These are phyloP conservation scores for Sicus ferrugineus DNA, from an alignment of 2,888 invertebrate genomes.

Conservation along the genomic window DNA sequence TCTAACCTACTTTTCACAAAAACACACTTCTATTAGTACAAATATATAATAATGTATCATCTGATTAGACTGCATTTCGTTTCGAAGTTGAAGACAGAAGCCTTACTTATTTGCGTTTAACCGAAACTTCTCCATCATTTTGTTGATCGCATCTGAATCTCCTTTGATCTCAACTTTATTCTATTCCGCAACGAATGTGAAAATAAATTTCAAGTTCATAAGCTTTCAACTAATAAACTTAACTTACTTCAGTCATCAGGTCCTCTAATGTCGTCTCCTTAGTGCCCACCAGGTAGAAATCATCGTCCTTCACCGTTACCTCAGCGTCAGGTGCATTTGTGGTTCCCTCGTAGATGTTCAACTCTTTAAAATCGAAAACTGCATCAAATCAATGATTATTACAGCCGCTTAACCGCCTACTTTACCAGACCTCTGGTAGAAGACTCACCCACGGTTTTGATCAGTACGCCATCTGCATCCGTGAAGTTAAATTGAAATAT, in stretches of 20 bases:
- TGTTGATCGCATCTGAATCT: constrained; percentile 55
- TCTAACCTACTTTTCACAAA: no score
- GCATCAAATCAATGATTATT: constrained; percentile 45
- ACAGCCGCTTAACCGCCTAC: neutral
- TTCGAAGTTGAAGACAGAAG: neutral
- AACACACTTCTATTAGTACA: no score
- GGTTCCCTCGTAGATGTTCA: constrained; percentile 60
- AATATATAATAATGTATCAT: neutral
- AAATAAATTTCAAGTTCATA: neutral
- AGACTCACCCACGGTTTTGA: constrained; percentile 57
- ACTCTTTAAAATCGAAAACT: constrained; percentile 63
- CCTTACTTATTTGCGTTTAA: constrained; percentile 41
- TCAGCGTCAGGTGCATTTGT: constrained; percentile 51
- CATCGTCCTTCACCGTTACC: constrained; percentile 58
- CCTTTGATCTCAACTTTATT: constrained; percentile 56
- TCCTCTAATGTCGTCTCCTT: constrained; percentile 56
- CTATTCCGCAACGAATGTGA: constrained; percentile 39
- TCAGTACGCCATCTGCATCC: constrained; percentile 56
- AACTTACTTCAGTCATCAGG: constrained; percentile 50
- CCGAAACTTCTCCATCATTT: constrained; percentile 60
- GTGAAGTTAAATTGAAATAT: constrained; percentile 61
- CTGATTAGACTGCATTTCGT: neutral
- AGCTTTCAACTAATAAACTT: neutral
- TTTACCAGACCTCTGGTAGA: neutral
- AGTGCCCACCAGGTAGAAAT: constrained; percentile 59